phyloP scores from a whole-genome alignment of 2,888 invertebrate species.

The Cantharis rufa region DNA sequence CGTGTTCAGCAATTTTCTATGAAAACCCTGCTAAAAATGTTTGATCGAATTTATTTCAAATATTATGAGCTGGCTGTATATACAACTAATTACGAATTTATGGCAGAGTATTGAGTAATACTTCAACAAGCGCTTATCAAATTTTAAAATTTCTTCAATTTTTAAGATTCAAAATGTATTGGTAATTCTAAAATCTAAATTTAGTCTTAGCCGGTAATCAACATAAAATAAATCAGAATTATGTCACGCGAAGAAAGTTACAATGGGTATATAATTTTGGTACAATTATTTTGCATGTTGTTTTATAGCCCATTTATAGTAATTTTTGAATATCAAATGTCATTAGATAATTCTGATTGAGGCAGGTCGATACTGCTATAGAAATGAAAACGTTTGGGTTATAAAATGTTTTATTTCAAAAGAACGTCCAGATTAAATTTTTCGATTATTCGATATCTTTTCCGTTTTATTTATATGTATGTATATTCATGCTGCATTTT shows the following conservation, averaged over 20 bases:
- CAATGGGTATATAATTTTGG: constrained; percentile 28
- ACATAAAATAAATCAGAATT: background rate
- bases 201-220: background rate
- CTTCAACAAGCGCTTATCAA: too few relatives aligned
- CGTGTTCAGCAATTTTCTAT: too few relatives aligned
- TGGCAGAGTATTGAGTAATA: too few relatives aligned
- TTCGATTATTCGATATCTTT: background rate
- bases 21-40: too few relatives aligned
- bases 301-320: constrained; percentile 6
- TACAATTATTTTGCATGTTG: constrained; percentile 33
- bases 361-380: background rate
- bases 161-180: background rate
- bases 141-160: background rate
- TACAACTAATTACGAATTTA: too few relatives aligned
- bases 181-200: background rate
- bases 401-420: background rate
- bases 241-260: background rate
- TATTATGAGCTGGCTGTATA: too few relatives aligned
- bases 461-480: background rate
- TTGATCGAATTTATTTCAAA: too few relatives aligned
- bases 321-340: background rate
- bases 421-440: background rate
- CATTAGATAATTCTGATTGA: background rate
- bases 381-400: background rate
- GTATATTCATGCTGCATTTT: background rate